These are phyloP conservation scores for Catotricha subobsoleta DNA, from an alignment of 2,888 invertebrate species.

Conservation along the genomic window DNA sequence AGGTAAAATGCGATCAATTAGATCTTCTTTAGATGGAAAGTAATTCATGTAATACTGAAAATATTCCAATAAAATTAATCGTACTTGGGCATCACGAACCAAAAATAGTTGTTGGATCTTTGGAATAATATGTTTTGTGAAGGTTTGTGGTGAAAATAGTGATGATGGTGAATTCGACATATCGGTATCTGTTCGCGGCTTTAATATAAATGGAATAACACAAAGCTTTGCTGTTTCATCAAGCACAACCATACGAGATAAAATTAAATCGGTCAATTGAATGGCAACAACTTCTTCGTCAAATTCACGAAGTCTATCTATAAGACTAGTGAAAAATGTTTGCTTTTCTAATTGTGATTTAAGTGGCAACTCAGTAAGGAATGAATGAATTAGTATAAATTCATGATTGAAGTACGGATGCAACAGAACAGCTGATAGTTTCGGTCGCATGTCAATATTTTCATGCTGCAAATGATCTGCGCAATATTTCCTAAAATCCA, in stretches of 20 bases:
- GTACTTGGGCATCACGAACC: conserved; percentile 67
- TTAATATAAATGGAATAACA: conserved; percentile 24
- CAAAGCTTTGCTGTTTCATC: conserved; percentile 55
- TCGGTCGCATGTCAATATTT: conserved; percentile 46
- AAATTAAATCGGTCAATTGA: conserved; percentile 54
- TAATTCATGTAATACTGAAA: conserved; percentile 57
- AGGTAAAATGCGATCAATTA: conserved; percentile 65
- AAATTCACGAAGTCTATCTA: conserved; percentile 48
- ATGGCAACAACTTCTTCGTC: conserved; percentile 67
- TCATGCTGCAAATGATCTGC: conserved; percentile 46
- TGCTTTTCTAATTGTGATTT: conserved; percentile 60
- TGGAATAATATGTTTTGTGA: conserved; percentile 56
- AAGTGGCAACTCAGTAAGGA: conserved; percentile 62
- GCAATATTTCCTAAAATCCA: conserved; percentile 52
- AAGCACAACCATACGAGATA: conserved; percentile 71
- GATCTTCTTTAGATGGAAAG: conserved; percentile 48
- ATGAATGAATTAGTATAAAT: conserved; percentile 66
- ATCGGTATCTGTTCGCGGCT: neutral
- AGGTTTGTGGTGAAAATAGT: conserved; percentile 48
- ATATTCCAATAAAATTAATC: conserved; percentile 58
- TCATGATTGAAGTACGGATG: conserved; percentile 73
- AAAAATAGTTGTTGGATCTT: conserved; percentile 63
- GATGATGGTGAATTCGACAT: neutral
- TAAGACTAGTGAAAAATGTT: conserved; percentile 55
- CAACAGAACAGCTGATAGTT: conserved; percentile 42